Base-by-base conservation (phyloP, 2,113 vertebrate species). In the Vimba vimba region DNA sequence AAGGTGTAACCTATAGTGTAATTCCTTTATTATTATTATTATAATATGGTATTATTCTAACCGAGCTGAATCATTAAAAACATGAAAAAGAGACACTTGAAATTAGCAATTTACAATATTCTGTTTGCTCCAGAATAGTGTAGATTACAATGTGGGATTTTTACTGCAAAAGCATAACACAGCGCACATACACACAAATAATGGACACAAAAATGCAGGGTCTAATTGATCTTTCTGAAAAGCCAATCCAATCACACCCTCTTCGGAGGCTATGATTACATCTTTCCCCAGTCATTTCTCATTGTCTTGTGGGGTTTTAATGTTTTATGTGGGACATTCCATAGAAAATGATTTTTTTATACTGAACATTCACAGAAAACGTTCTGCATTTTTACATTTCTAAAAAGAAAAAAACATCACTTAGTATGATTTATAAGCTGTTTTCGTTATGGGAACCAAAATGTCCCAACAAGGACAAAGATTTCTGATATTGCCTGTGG, bases 201-300 rank as follows among this genome's bases (percentile, higher is more conserved):
- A 33, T 76, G 71, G 30, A 74, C 21, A 52, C 75, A 45, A 83
- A 27, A 52, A 68, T 45, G 45, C 80, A 55, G 57, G 79, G 45
- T 27, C 76, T 78, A 84, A 81, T 25, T 81, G 87, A 62, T 86
- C 21, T 43, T 30, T 84, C 80, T 86, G 69, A 77, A 88, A 80
- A 88, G 59, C 75, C 78, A 52, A 33, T 60, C n/a, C 87, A 78
- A 85, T 88, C 82, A 71, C 77, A 78, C 59, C 52, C 79, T 83
- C 55, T 79, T 79, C 12, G 10, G 17, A 59, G 50, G 17, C 25
- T 59, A 36, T 79, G 76, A 85, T 71, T 71, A 43, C 60, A 86
- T 80, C 36, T 71, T 69, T n/a, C 23, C 10, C 55, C 17, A 47
- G 80, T 69, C 0, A 85, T 85, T 59, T 85, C 33, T 79, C 75